Evolutionary conservation across 2,797 vertebrate genomes (phyloP).

Genomic region (Lagorchestes hirsutus): DNA sequence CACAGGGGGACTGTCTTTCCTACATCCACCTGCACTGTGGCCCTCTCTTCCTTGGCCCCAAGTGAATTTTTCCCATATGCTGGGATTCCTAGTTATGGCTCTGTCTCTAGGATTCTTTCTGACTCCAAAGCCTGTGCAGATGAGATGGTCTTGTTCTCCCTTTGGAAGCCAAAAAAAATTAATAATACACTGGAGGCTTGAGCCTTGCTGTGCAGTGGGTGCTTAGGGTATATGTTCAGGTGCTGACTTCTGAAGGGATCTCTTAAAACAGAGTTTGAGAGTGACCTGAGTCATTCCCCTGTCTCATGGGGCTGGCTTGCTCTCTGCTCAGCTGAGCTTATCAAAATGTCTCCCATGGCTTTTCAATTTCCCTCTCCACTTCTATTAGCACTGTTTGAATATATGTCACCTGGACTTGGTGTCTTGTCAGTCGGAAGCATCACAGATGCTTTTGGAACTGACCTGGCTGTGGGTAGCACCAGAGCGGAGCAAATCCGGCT

Average conservation of each 20-base stretch:
- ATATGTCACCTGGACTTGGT: conserved; percentile 72
- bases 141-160: background rate
- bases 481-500: conserved; percentile 46
- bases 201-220: background rate
- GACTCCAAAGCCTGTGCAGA: background rate
- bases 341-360: conserved; percentile 75
- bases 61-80: background rate
- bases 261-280: background rate
- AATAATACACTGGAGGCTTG: background rate
- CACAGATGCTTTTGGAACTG: conserved; percentile 75
- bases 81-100: background rate
- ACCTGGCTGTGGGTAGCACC: conserved; percentile 62
- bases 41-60: background rate
- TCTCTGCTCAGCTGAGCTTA: conserved; percentile 66
- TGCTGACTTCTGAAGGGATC: background rate
- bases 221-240: background rate
- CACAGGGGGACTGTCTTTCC: background rate
- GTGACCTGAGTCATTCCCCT: conserved; percentile 43
- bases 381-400: conserved; percentile 79
- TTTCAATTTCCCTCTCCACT: conserved; percentile 77
- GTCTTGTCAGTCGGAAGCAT: conserved; percentile 71
- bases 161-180: background rate
- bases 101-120: background rate
- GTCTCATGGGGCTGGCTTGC: conserved; percentile 23
- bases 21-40: background rate